Evolutionary conservation across 2,888 invertebrate species (phyloP).

Genomic region (Tigriopus californicus): DNA sequence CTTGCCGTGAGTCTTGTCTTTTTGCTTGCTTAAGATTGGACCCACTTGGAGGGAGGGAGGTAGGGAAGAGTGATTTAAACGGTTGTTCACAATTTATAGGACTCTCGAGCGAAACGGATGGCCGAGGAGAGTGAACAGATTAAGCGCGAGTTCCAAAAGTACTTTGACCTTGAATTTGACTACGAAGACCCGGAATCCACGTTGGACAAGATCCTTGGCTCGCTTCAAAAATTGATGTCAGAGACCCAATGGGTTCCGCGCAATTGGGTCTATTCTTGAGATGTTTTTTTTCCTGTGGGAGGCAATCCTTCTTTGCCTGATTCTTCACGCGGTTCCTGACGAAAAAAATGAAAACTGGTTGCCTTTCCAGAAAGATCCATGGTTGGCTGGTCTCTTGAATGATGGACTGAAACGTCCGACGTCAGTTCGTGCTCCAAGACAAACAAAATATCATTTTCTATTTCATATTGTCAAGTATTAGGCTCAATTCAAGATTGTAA

Average conservation of each 20-base stretch:
- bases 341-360: no score
- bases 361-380: no score
- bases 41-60: not conserved
- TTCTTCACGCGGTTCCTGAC: no score
- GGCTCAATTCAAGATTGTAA: no score
- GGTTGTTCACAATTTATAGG: not conserved
- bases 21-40: not conserved
- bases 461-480: no score
- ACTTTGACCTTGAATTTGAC: not conserved
- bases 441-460: no score
- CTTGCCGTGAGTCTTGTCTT: not conserved
- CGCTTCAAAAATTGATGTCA: conserved; percentile 4
- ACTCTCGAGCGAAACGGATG: not conserved
- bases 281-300: not conserved
- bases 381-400: no score
- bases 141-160: not conserved
- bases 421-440: no score
- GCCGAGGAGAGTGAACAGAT: conserved; percentile 1
- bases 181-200: not conserved
- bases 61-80: not conserved
- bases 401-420: no score
- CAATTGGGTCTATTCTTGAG: conserved; percentile 15
- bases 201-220: not conserved
- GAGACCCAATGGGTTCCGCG: conserved; percentile 15
- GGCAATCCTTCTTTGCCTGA: no score